Conservation (phyloP, 1,140 invertebrate species). For the Eupeodes corollae region DNA sequence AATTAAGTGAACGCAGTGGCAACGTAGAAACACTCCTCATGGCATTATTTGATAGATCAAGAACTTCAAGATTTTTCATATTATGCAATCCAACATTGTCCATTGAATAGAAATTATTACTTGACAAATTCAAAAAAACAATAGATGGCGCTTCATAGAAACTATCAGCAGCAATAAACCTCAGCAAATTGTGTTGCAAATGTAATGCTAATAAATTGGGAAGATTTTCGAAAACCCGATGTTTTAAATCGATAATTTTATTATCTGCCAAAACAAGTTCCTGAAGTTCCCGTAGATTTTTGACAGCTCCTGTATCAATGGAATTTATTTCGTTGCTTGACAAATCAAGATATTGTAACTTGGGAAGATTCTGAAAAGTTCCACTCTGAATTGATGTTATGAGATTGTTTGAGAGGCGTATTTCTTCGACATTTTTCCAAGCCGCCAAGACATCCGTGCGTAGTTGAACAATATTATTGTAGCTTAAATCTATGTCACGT, state of each 20-base stretch:
- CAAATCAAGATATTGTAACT: conserved; percentile 61
- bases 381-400: conserved; percentile 58
- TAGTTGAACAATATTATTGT: conserved; percentile 63
- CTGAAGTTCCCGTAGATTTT: conserved; percentile 61
- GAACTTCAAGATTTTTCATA: conserved; percentile 62
- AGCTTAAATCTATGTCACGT: conserved; percentile 61
- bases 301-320: conserved; percentile 65
- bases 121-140: conserved; percentile 70
- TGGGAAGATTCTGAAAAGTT: conserved; percentile 57
- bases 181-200: conserved; percentile 67
- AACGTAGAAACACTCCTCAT: conserved; percentile 56
- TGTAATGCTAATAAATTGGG: conserved; percentile 61
- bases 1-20: conserved; percentile 56
- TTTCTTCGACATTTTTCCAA: conserved; percentile 51
- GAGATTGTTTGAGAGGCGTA: conserved; percentile 61
- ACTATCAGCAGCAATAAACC: conserved; percentile 59
- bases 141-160: conserved; percentile 66
- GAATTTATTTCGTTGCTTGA: conserved; percentile 70
- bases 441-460: conserved; percentile 54
- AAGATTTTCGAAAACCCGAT: conserved; percentile 63
- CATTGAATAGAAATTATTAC: conserved; percentile 59
- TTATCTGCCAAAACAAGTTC: conserved; percentile 67
- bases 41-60: conserved; percentile 67
- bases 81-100: conserved; percentile 59
- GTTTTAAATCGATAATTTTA: conserved; percentile 55